Evolutionary conservation across 2,113 vertebrate species (phyloP), one percentile per base, ranked within the genome.

Genomic region (Pleuronectes platessa): DNA sequence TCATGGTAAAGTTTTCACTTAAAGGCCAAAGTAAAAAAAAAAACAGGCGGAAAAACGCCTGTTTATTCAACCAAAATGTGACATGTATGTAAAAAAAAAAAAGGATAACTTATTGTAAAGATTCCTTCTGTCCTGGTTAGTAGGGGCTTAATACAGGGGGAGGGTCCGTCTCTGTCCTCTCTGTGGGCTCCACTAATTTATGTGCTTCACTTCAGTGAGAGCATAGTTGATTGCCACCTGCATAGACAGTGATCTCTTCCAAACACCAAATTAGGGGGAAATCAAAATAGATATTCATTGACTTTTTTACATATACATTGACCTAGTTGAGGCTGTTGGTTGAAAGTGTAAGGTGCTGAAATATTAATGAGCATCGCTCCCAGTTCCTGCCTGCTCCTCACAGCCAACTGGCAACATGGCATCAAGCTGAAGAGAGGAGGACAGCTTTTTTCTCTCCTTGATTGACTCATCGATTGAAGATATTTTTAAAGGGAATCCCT

Each of bases 391-490:
- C 88, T 93, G 90, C 87, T 87, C 90, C 89, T 90, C 83, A 84
- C 83, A 93, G 95, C 94, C 94, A 95, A 94, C 93, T 95, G 95
- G 94, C 95, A 94, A 89, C 86, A 80, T 91, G 91, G 94, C 93
- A 92, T 92, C 93, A 91, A 93, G 88, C 93, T 91, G 90, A 93
- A 86, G 86, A 91, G 92, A 90, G 92, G 84, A 88, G 91, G 90
- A 90, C 89, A 89, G 86, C 89, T 93, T 92, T 88, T 26, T 26
- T 93, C 83, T 86, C 89, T 92, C 90, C 94, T 94, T 95, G 94
- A 95, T 95, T 95, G 94, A 95, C 95, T 95, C 90, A 95, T 94
- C 86, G 94, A 95, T 94, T 95, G 94, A 95, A 95, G 95, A 95
- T 95, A 95, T 95, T 94, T 95, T 95, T 95, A 94, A 95, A 95